These are phyloP conservation scores for Drosophila subquinaria DNA, from an alignment of 2,888 invertebrate genomes.

Conservation along the genomic window DNA sequence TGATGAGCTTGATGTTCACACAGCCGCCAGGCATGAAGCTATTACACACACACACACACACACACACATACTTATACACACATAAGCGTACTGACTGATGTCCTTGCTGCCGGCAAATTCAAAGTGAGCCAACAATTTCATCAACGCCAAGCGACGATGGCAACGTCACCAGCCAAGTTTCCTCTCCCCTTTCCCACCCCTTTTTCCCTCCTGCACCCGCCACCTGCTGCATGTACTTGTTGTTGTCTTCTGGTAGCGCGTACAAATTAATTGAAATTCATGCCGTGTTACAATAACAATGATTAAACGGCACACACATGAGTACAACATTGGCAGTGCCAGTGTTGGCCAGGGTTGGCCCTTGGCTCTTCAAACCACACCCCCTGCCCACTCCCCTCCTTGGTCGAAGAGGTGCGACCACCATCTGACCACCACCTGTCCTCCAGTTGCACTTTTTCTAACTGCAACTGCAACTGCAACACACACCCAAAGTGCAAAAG, in stretches of 20 bases:
- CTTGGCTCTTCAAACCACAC: conserved; percentile 28
- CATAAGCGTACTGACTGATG: conserved; percentile 38
- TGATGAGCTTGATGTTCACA: conserved; percentile 84
- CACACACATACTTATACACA: conserved; percentile 11
- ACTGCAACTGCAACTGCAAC: conserved; percentile 30
- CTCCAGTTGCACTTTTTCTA: conserved; percentile 56
- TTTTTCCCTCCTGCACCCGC: background rate
- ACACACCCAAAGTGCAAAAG: conserved; percentile 85
- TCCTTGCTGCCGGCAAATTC: conserved; percentile 82
- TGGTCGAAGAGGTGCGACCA: conserved; percentile 2
- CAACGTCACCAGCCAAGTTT: conserved; percentile 35
- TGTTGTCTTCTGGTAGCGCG: conserved; percentile 70
- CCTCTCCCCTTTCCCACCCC: background rate
- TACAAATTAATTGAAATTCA: conserved; percentile 79
- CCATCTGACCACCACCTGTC: conserved; percentile 42
- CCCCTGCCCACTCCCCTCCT: background rate
- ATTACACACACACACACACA: conserved; percentile 69
- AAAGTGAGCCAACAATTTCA: conserved; percentile 80
- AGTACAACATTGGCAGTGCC: conserved; percentile 27
- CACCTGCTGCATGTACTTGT: background rate
- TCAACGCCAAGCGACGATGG: conserved; percentile 71
- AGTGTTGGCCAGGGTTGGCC: conserved; percentile 59
- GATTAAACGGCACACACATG: conserved; percentile 77
- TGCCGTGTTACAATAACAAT: conserved; percentile 79
- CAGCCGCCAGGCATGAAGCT: conserved; percentile 83